These are phyloP conservation scores for Cryptomyrus ogoouensis DNA, from an alignment of 2,113 vertebrate species.

Conservation along the genomic window DNA sequence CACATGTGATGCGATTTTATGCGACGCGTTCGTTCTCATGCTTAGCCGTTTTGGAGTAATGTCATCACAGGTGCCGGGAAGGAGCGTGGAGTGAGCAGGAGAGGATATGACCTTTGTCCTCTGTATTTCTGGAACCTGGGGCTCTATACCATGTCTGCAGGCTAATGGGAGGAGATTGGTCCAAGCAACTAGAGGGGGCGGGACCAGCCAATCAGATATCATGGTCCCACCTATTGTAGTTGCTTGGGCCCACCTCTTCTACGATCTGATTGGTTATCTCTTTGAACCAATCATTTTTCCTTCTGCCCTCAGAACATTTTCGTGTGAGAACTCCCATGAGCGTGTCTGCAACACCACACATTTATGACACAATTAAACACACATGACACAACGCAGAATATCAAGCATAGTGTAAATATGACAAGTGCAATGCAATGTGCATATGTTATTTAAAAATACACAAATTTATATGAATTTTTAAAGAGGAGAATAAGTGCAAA, in stretches of 20 bases:
- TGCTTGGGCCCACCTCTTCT: too few species aligned
- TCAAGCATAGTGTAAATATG: background rate
- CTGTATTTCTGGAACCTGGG: background rate
- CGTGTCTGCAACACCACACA: background rate
- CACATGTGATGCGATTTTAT: background rate
- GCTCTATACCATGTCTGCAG: background rate
- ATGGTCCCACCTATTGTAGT: too few species aligned
- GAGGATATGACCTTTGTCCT: background rate
- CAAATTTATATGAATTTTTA: background rate
- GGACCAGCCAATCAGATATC: too few species aligned
- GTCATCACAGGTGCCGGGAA: background rate
- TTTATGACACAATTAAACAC: background rate
- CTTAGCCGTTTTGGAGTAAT: background rate
- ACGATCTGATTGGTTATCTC: too few species aligned
- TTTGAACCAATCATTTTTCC: too few species aligned
- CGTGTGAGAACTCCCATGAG: too few species aligned
- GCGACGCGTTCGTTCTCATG: background rate
- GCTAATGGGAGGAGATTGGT: too few species aligned
- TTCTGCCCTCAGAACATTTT: too few species aligned
- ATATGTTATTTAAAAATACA: background rate
- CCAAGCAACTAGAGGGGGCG: too few species aligned
- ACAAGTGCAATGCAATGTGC: background rate
- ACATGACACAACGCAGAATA: background rate
- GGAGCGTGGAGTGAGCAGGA: background rate
- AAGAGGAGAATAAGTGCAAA: background rate